These are phyloP conservation scores for Marronus borbonicus DNA, from an alignment of 2,888 invertebrate species.

Conservation along the genomic window DNA sequence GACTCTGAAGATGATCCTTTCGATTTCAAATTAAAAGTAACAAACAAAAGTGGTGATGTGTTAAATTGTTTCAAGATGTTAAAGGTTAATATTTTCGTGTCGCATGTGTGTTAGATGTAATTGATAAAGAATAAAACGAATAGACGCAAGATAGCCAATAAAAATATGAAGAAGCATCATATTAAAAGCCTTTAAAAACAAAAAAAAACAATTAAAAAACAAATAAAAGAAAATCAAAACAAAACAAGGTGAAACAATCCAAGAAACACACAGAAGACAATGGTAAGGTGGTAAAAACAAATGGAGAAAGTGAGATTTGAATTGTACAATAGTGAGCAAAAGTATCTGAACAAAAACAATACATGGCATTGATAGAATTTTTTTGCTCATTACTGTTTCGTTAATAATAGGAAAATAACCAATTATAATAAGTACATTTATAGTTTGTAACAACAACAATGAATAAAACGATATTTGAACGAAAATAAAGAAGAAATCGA, in stretches of 20 bases:
- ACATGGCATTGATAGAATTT: background rate
- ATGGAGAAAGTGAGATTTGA: conserved; percentile 14
- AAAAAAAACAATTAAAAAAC: conserved; percentile 2
- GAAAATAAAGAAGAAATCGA: conserved; percentile 1
- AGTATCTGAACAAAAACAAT: background rate
- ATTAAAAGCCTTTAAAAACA: background rate
- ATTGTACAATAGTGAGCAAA: conserved; percentile 32
- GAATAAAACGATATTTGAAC: background rate
- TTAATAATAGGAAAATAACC: no score
- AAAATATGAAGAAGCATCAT: conserved; percentile 4
- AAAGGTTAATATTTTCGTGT: no score
- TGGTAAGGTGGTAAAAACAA: conserved; percentile 50
- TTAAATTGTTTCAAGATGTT: no score
- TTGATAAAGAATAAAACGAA: background rate
- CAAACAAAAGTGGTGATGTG: no score
- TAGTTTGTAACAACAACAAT: conserved; percentile 15
- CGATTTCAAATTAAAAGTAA: no score
- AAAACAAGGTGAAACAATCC: conserved; percentile 14
- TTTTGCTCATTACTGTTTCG: conserved; percentile 12
- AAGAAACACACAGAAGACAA: conserved; percentile 50
- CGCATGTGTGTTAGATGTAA: no score
- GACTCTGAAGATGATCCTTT: no score
- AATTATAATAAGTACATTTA: background rate
- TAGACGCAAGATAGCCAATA: background rate
- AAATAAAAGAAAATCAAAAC: conserved; percentile 24